Evolutionary conservation across 2,113 vertebrate genomes (phyloP), one percentile per base, ranked within the genome.

Genomic region (Muscicapa adusta): DNA sequence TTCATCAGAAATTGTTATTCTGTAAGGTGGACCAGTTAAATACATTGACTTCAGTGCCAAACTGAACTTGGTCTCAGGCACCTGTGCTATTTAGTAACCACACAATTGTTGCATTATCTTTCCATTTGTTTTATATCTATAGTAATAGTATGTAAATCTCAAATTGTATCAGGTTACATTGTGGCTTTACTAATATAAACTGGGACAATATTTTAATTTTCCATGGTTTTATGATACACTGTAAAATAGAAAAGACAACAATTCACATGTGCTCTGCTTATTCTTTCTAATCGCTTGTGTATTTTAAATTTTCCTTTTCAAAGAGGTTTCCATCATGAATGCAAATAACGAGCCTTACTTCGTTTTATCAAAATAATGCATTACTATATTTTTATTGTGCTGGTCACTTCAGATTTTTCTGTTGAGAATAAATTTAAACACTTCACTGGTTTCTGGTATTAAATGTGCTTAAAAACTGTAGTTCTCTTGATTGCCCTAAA

Each of bases 161-260:
- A 72, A 74, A 65, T 91, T 93, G 17, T 91, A 50, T 60, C 88
- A 38, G 20, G 8, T 61, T 85, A 19, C 38, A 12, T 50, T 51
- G 33, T 70, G 47, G 31, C 26, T 93, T 95, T 36, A 15, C 43
- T 94, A 77, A 86, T 92, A 91, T 45, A 73, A 60, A 19, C 18
- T 85, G 34, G 50, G 54, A 42, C 57, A 91, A 16, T 61, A 51
- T 57, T 47, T 79, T 95, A 50, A 91, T 96, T 94, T 96, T 48
- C 57, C 47, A 0, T 66, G 31, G 23, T 61, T 80, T 53, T 38
- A 16, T 66, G 38, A 33, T 38, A 38, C 7, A 33, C 31, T 25
- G 7, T 88, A 65, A 79, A 94, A 9, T n/a, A 82, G 70, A 80
- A 77, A 56, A 80, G 38, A 71, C 29, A 51, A 34, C 18, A 89